These are phyloP conservation scores for Cryptomyrus ogoouensis DNA, from an alignment of 2,113 vertebrate genomes.

Conservation along the genomic window DNA sequence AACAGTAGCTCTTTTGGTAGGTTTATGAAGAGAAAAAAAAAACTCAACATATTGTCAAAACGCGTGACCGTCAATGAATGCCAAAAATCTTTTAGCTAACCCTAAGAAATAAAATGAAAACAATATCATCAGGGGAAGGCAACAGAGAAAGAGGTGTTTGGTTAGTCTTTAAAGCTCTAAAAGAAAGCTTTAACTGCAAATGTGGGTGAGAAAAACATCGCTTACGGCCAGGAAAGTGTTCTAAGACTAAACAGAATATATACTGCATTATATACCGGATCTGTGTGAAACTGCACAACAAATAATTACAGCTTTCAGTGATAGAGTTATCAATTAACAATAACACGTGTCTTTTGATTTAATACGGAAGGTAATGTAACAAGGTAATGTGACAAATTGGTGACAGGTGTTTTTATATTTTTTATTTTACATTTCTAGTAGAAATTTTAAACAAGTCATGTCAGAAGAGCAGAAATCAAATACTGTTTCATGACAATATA, in stretches of 20 bases:
- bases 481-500: constrained; percentile 1
- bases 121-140: neutral
- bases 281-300: neutral
- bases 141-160: neutral
- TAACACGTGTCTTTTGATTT: neutral
- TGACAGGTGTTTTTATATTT: neutral
- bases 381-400: neutral
- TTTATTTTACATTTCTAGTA: neutral
- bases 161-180: neutral
- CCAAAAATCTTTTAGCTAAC: neutral
- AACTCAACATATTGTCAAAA: neutral
- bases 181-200: neutral
- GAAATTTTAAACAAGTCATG: constrained; percentile 6
- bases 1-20: neutral
- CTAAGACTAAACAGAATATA: neutral
- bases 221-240: neutral
- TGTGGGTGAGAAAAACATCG: neutral
- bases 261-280: neutral
- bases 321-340: neutral
- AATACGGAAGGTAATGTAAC: neutral
- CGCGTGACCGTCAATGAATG: neutral
- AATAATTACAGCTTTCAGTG: constrained; percentile 6
- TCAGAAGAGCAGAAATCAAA: neutral
- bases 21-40: neutral
- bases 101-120: neutral